Percentiles rank a stretch among this genome's conserved stretches.
Conservation (phyloP, 1,140 invertebrate genomes). For the Drosophila arawakana region DNA sequence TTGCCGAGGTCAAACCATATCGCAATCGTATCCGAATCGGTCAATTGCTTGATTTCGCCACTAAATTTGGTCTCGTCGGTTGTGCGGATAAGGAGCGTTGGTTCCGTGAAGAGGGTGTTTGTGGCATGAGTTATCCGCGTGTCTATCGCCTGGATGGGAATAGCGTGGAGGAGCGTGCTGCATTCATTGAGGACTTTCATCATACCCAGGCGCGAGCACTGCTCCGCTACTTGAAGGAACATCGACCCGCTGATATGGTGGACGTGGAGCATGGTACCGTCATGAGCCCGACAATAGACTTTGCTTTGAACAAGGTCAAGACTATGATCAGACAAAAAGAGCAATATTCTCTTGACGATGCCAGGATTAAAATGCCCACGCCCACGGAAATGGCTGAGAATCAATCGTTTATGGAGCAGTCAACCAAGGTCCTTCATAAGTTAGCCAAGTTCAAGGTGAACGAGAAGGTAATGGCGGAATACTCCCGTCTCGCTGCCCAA, state of each 20-base stretch:
- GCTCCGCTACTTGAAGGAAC: slow-evolving; percentile 90
- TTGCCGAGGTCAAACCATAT: slow-evolving; percentile 82
- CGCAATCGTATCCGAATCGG: slow-evolving; percentile 86
- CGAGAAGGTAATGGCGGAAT: slow-evolving; percentile 84
- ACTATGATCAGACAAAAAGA: slow-evolving; percentile 67
- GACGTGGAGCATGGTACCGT: slow-evolving; percentile 56
- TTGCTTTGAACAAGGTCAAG: slow-evolving; percentile 85
- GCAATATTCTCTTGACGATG: slow-evolving; percentile 67
- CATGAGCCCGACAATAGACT: slow-evolving; percentile 85
- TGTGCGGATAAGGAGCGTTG: slow-evolving; percentile 87
- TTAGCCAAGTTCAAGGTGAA: slow-evolving; percentile 85
- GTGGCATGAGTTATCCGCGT: slow-evolving; percentile 86
- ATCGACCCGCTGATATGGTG: slow-evolving; percentile 43
- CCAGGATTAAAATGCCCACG: slow-evolving; percentile 47
- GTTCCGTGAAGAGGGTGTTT: slow-evolving; percentile 86
- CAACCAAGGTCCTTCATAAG: slow-evolving; percentile 85
- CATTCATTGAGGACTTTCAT: slow-evolving; percentile 87
- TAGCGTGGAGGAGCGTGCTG: slow-evolving; percentile 84
- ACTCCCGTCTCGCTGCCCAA: slow-evolving; percentile 86
- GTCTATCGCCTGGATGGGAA: slow-evolving; percentile 86
- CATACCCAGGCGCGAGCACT: slow-evolving; percentile 93
- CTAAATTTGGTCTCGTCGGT: slow-evolving; percentile 87
- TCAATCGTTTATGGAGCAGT: slow-evolving; percentile 87
- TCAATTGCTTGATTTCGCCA: slow-evolving; percentile 86
- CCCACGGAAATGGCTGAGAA: slow-evolving; percentile 87